These are phyloP conservation scores for Trididemnum clinides DNA, from an alignment of 23 tunicate species.

Conservation along the genomic window DNA sequence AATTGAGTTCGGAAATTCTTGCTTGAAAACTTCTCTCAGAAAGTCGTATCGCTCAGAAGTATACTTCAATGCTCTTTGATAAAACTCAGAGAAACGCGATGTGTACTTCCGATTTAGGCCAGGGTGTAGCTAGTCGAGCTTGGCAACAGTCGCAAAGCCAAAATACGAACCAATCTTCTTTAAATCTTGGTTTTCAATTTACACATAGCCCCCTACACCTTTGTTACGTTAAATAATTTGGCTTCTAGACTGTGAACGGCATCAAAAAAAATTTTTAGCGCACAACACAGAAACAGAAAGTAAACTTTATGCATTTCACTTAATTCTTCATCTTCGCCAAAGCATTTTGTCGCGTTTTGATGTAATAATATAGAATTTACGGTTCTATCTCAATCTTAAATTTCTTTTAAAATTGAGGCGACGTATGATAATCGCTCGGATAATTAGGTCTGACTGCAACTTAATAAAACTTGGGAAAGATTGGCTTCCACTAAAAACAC, in stretches of 20 bases:
- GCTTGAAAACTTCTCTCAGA: neutral
- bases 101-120: neutral
- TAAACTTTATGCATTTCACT: neutral
- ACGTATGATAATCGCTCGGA: too few species aligned
- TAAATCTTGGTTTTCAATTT: neutral
- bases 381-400: too few species aligned
- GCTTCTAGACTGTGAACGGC: neutral
- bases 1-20: neutral
- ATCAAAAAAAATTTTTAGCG: neutral
- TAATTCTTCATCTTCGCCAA: neutral
- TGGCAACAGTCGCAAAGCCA: too few species aligned
- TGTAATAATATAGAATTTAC: too few species aligned
- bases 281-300: neutral
- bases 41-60: neutral
- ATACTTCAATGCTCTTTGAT: neutral
- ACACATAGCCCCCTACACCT: neutral
- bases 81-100: neutral
- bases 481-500: too few species aligned
- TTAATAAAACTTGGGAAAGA: too few species aligned
- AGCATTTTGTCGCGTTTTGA: too few species aligned
- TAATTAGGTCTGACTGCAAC: too few species aligned
- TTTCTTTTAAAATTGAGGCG: too few species aligned
- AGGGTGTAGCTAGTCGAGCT: too few species aligned
- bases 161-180: too few species aligned
- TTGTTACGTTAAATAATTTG: neutral